Base-by-base conservation (phyloP, 1,140 invertebrate species). In the Antheraea mylitta region DNA sequence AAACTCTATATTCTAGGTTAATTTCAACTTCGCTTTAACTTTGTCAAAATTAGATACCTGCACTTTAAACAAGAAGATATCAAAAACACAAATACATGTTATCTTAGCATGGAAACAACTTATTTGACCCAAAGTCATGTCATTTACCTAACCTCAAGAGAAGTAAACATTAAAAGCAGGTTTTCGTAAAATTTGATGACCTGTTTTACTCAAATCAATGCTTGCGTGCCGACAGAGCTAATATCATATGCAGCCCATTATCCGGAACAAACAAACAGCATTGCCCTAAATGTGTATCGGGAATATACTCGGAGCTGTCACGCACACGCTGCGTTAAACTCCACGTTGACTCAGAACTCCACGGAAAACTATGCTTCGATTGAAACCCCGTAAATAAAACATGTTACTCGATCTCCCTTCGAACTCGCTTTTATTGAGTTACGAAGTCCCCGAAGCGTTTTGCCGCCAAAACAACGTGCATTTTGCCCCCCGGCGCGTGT, bases 381-480 rank as follows among this genome's bases (percentile, higher is more conserved):
- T 85, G 87, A 85, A 90, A 86, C 66, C 80, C 87, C 87, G 88
- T 92, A 90, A 92, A 92, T 92, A 92, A 92, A 92, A 92, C 88
- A 92, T 90, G 90, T 81, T 82, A 84, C 84, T 65, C 80, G 74
- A 80, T 80, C 85, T 81, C 82, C 86, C 87, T 83, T 85, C 80
- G 79, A 76, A 82, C 73, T 89, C 81, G 87, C 85, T 73, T 30
- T 92, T 92, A 92, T 92, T 91, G 85, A 91, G 87, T 92, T 92
- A 91, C 90, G 85, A 76, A 81, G 79, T 84, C 88, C 87, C 89
- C 81, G 83, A 83, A 87, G 86, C 89, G 82, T 92, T 92, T 92
- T 91, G 87, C 90, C 89, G 87, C 90, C 87, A 91, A 92, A 92
- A 92, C 90, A 90, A 92, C 84, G 85, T 87, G 84, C 87, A 86